Conservation (phyloP, 2,888 invertebrate species). For the Noctua janthina region DNA sequence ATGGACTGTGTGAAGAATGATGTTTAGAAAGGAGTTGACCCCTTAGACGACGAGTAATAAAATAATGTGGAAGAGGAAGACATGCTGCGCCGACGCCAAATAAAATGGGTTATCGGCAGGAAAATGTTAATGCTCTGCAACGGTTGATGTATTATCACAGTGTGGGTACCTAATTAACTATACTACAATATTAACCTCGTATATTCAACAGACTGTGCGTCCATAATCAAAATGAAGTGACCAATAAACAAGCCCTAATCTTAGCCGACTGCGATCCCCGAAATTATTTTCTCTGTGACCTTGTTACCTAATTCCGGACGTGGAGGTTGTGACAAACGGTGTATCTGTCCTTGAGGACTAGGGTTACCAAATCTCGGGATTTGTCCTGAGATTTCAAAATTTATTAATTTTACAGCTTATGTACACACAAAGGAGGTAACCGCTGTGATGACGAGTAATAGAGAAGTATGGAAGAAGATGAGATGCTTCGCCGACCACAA, state of each 20-base stretch:
- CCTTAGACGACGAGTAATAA: neutral
- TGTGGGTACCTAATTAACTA: neutral
- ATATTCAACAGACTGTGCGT: constrained; percentile 16
- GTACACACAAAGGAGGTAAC: no score
- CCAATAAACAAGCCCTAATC: constrained; percentile 40
- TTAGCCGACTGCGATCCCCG: constrained; percentile 25
- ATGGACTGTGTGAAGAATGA: neutral
- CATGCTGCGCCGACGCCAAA: neutral
- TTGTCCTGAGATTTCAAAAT: neutral
- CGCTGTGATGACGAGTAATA: no score
- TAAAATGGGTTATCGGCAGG: neutral
- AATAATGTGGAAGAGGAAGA: neutral
- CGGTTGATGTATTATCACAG: neutral
- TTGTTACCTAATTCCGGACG: constrained; percentile 55
- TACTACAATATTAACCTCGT: constrained; percentile 2
- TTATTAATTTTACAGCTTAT: neutral
- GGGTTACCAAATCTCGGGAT: neutral
- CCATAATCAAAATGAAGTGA: constrained; percentile 21
- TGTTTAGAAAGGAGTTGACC: neutral
- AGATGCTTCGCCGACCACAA: no score
- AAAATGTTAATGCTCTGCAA: neutral
- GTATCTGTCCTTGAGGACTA: constrained; percentile 47
- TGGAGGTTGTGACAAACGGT: constrained; percentile 53
- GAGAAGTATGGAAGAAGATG: no score
- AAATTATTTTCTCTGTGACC: constrained; percentile 54